phyloP scores from a whole-genome alignment of 2,797 vertebrate species.

The Muscicapa striata region DNA sequence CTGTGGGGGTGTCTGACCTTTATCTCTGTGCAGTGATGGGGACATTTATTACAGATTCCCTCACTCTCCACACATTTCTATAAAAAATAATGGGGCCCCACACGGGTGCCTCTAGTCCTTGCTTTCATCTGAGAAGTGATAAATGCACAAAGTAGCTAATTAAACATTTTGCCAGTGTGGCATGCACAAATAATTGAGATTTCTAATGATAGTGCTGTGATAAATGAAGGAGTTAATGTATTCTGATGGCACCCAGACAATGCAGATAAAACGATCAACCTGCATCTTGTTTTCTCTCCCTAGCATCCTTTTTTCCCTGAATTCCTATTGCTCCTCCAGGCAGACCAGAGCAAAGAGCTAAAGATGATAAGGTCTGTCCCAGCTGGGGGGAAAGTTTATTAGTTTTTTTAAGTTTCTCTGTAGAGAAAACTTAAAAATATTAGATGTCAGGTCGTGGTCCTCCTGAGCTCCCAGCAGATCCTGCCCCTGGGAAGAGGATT shows the following conservation, averaged over 20 bases:
- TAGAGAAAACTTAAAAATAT: neutral
- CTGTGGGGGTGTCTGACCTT: conserved; percentile 50
- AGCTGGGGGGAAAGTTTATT: neutral
- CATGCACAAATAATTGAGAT: conserved; percentile 69
- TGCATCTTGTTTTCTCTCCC: neutral
- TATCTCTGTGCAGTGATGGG: conserved; percentile 23
- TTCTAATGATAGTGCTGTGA: conserved; percentile 59
- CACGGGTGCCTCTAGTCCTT: neutral
- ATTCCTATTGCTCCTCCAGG: neutral
- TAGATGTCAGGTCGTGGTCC: neutral
- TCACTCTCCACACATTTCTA: neutral
- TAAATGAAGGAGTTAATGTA: conserved; percentile 67
- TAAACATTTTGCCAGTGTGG: conserved; percentile 62
- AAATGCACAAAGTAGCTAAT: conserved; percentile 52
- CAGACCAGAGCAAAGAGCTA: neutral
- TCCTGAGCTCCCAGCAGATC: neutral
- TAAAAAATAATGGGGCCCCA: conserved; percentile 6
- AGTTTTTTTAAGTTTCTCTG: neutral
- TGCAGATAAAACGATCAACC: neutral
- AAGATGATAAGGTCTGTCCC: neutral
- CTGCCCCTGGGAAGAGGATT: rapidly evolving
- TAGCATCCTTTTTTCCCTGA: neutral
- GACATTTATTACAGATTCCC: conserved; percentile 49
- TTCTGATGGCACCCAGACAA: conserved; percentile 38
- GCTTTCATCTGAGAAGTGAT: conserved; percentile 39